A percentile compares a stretch with the other conserved stretches of the same genome.
These are phyloP conservation scores for Eleginops maclovinus DNA, from an alignment of 2,113 vertebrate genomes.

Conservation along the genomic window DNA sequence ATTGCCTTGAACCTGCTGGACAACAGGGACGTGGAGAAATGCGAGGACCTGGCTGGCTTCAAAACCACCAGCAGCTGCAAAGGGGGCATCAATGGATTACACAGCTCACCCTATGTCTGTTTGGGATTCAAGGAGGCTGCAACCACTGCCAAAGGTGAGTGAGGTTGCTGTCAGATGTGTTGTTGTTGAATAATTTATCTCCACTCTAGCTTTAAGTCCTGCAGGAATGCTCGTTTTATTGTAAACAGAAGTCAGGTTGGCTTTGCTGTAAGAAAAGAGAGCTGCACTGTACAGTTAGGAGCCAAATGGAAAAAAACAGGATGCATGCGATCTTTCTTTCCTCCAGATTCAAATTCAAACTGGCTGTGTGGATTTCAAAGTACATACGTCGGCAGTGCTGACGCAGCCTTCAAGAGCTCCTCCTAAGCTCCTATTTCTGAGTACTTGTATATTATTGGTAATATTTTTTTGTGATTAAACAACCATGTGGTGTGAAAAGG, in stretches of 20 bases:
- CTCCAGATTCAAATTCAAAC: conserved; percentile 55
- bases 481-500: neutral
- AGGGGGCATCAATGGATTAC: conserved; percentile 85
- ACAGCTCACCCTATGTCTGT: conserved; percentile 88
- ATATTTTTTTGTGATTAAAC: neutral
- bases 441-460: neutral
- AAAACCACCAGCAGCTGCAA: conserved; percentile 87
- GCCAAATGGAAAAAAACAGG: neutral
- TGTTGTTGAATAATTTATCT: neutral
- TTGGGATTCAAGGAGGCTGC: conserved; percentile 94
- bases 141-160: conserved; percentile 94
- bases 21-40: conserved; percentile 79
- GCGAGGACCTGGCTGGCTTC: conserved; percentile 79
- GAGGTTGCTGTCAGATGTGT: neutral
- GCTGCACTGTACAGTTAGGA: neutral
- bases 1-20: conserved; percentile 93
- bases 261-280: neutral
- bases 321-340: conserved; percentile 20
- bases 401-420: conserved; percentile 35
- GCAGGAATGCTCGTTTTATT: neutral
- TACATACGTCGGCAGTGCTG: conserved; percentile 34
- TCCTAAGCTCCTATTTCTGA: neutral
- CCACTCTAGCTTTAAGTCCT: neutral
- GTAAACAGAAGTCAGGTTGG: neutral
- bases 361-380: conserved; percentile 28